These are phyloP conservation scores for Aegithalos caudatus DNA, from an alignment of 2,113 vertebrate species.

Conservation along the genomic window DNA sequence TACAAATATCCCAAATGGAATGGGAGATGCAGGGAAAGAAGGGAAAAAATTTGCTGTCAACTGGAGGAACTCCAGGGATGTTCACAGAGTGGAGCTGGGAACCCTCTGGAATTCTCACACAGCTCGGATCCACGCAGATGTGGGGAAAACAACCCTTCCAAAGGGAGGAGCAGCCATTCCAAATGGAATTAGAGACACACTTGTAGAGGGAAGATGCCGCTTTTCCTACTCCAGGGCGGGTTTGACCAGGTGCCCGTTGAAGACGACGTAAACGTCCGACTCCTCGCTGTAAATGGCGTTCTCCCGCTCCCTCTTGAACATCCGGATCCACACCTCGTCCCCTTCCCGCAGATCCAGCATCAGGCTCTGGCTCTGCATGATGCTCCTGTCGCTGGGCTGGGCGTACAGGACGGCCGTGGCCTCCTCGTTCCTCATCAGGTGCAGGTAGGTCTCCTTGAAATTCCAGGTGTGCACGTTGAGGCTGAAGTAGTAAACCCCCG, in stretches of 20 bases:
- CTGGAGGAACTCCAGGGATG: too few relatives aligned
- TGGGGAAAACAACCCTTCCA: not conserved
- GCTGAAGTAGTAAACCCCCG: conserved; percentile 85
- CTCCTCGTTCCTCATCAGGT: conserved; percentile 80
- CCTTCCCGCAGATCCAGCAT: conserved; percentile 78
- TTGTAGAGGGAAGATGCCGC: not conserved
- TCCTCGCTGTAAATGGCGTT: conserved; percentile 85
- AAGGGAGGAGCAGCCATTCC: not conserved
- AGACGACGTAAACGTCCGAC: conserved; percentile 81
- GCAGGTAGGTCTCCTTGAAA: conserved; percentile 87
- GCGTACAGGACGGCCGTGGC: conserved; percentile 80
- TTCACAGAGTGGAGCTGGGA: not conserved
- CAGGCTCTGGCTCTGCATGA: conserved; percentile 90
- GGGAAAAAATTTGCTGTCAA: not conserved
- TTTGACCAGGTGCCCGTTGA: conserved; percentile 84
- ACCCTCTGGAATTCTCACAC: not conserved
- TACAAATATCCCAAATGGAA: not conserved
- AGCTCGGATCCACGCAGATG: not conserved
- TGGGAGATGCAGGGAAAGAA: not conserved
- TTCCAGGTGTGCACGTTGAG: conserved; percentile 88
- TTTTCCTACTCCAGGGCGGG: conserved; percentile 61
- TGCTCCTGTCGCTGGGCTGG: conserved; percentile 84
- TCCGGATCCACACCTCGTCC: conserved; percentile 83
- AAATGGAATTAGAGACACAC: fast-evolving
- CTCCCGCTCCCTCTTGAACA: conserved; percentile 82